These are phyloP conservation scores for Hypomecis atomaria DNA, from an alignment of 2,888 invertebrate genomes.

Conservation along the genomic window DNA sequence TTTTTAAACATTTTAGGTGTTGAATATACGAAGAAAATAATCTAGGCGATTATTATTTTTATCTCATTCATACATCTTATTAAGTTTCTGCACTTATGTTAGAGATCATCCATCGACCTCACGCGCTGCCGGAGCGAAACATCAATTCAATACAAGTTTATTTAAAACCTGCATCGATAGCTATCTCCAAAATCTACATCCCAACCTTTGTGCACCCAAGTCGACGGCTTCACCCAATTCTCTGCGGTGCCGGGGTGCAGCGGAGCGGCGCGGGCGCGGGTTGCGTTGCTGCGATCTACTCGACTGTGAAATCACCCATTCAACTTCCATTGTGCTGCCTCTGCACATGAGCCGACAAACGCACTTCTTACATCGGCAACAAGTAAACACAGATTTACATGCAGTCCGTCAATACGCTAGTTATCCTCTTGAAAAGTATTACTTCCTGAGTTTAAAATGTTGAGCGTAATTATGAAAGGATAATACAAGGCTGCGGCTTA, in stretches of 20 bases:
- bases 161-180: constrained; percentile 3
- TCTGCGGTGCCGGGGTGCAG: constrained; percentile 70
- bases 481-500: constrained; percentile 9
- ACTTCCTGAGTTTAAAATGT: constrained; percentile 37
- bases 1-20: no score
- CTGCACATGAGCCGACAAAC: constrained; percentile 68
- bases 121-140: not conserved
- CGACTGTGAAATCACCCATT: constrained; percentile 77
- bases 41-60: no score
- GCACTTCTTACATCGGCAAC: constrained; percentile 43
- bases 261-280: constrained; percentile 52
- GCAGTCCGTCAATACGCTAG: constrained; percentile 52
- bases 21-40: no score
- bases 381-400: constrained; percentile 42
- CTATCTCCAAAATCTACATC: constrained; percentile 17
- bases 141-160: not conserved
- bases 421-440: constrained; percentile 57
- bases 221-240: constrained; percentile 53
- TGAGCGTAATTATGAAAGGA: constrained; percentile 18
- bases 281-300: constrained; percentile 63
- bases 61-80: no score
- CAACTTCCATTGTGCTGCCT: constrained; percentile 47
- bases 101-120: no score
- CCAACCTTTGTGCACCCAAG: constrained; percentile 17
- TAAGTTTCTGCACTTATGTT: no score